Evolutionary conservation across 1,140 invertebrate genomes (phyloP), one percentile per base, ranked within the genome.

Genomic region (Mactra quadrangularis): DNA sequence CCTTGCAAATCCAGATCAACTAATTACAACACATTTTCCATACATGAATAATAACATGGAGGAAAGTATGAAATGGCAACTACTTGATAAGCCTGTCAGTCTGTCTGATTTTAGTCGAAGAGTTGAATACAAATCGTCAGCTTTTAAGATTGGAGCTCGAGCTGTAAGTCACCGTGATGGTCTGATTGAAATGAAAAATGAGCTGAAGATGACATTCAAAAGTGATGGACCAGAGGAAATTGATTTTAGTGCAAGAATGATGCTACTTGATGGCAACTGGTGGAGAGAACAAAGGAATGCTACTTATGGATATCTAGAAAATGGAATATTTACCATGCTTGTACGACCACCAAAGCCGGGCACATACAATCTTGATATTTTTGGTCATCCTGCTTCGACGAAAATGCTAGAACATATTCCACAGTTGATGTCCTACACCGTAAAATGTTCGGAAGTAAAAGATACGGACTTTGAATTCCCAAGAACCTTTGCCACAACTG

Each of bases 1-100:
- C 89, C 86, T 94, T 13, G 94, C 94, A 1, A 93, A 94, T 83
- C 94, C 94, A 1, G 91, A 93, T 19, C 87, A 92, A 7, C 86
- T 94, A 66, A 92, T 94, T 50, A 92, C 89, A 77, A 90, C 93
- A 7, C 94, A 94, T 88, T 94, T 93, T 83, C 94, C 94, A 3
- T 92, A 92, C 76, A 77, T 86, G 68, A 83, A 82, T 25, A 83
- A 81, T 27, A 59, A 93, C 62, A 31, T 70, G 22, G 57, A 75
- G 27, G 41, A 41, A 15, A 86, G 85, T 38, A 41, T 72, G 41
- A 41, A 79, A 60, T 87, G 83, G 82, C 86, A 87, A 50, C 29
- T 88, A 25, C 25, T 87, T 0, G 22, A 68, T 1, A 45, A 82
- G 31, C 86, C 86, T 19, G 29, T 70, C 6, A 77, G 60, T 15